Percentiles rank a stretch among this genome's conserved stretches.
Conservation (phyloP, 2,888 invertebrate species). For the Norana najaformis region DNA sequence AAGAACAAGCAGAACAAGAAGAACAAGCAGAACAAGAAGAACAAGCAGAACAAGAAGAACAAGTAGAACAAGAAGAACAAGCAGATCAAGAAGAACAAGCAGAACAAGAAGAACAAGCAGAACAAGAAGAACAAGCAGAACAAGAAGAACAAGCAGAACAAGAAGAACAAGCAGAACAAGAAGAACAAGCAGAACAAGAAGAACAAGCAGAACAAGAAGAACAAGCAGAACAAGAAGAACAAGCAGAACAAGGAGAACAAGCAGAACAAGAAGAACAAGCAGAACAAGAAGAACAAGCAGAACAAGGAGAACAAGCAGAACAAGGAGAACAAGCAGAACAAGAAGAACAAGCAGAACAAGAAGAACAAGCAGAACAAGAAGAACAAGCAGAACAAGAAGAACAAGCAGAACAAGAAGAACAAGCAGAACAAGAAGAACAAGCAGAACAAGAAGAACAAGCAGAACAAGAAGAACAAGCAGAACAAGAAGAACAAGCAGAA, state of each 20-base stretch:
- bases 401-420: no score
- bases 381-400: neutral
- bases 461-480: no score
- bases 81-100: neutral
- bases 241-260: neutral
- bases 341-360: no score
- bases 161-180: neutral
- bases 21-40: neutral
- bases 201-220: no score
- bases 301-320: no score
- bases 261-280: no score
- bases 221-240: neutral
- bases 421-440: no score
- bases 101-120: neutral
- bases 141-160: neutral
- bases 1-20: neutral
- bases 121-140: neutral
- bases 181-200: no score
- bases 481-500: no score
- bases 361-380: no score
- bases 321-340: no score
- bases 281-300: no score
- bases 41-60: neutral
- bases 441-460: neutral
- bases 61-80: neutral